Evolutionary conservation across 2,888 invertebrate species (phyloP).

Genomic region (Drosophila kuntzei): DNA sequence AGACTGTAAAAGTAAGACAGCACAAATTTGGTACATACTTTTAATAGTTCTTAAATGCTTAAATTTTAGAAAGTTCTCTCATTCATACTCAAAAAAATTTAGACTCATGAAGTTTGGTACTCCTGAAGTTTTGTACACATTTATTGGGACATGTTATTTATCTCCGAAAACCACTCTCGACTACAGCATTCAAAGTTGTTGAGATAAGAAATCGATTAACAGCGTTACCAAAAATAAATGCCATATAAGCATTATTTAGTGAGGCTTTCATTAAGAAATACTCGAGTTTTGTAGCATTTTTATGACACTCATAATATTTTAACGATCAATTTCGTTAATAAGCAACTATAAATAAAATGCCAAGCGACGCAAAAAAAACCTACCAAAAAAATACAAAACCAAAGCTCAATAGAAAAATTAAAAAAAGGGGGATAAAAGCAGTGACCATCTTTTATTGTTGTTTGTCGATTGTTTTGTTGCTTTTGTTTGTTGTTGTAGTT

Average conservation of each 20-base stretch:
- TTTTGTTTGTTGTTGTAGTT: conserved; percentile 11
- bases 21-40: not conserved
- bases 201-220: conserved; percentile 71
- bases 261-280: conserved; percentile 62
- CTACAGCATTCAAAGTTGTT: conserved; percentile 3
- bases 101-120: not conserved
- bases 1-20: not conserved
- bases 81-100: not conserved
- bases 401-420: not conserved
- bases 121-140: not conserved
- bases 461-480: conserved; percentile 17
- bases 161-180: not conserved
- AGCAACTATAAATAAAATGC: conserved; percentile 63
- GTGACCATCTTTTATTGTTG: conserved; percentile 44
- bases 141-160: not conserved
- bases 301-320: conserved; percentile 79
- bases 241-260: conserved; percentile 37
- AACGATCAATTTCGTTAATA: conserved; percentile 83
- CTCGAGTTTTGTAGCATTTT: conserved; percentile 54
- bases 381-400: not conserved
- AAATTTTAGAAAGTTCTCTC: not conserved
- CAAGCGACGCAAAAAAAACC: conserved; percentile 21
- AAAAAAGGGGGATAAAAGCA: conserved; percentile 19
- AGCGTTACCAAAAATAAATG: conserved; percentile 42
- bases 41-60: not conserved